Evolutionary conservation across 2,797 vertebrate genomes (phyloP), one percentile per base, ranked within the genome.

Genomic region (Arrhamphus sclerolepis): DNA sequence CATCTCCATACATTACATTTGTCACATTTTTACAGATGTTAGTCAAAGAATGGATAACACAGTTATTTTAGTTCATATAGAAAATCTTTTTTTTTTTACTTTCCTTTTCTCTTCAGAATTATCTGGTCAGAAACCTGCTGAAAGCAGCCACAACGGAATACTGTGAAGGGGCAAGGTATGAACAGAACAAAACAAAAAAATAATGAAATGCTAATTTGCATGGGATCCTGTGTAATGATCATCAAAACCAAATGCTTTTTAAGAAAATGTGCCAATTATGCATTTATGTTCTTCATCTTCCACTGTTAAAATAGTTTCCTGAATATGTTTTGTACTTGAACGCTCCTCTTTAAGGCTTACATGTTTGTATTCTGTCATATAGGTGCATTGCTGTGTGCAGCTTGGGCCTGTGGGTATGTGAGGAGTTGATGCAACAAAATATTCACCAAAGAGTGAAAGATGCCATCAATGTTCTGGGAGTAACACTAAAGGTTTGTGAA

Each of bases 401-500:
- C 78, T 94, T 99, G 0, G 96, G 96, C 6, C 73, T 99, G 38
- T 99, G 97, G 98, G 93, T 98, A 57, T 98, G 96, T 50, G 97
- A 99, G 87, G 98, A 99, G 72, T 92, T 99, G n/a, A 91, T 67
- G 0, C 93, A 96, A 69, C 60, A 93, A 63, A 94, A 91, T 3
- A 92, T 93, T 81, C 97, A 98, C 46, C 89, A 92, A 20, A 95
- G 93, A 22, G 94, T 99, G 66, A 97, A 95, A 83, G 96, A 96
- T 56, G 97, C 96, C 49, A 87, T 99, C 89, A 98, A 97, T 52
- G 94, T 99, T 75, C 93, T 99, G 72, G 97, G 97, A 53, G 97
- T 97, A 77, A 98, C 96, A n/a, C 90, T 99, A 78, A 99, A 99
- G 96, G 98, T 98, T 60, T 77, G 87, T 79, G 44, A 43, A 10